phyloP scores from a whole-genome alignment of 92 coral and sea anemone species.

The Epizoanthus rinbou region DNA sequence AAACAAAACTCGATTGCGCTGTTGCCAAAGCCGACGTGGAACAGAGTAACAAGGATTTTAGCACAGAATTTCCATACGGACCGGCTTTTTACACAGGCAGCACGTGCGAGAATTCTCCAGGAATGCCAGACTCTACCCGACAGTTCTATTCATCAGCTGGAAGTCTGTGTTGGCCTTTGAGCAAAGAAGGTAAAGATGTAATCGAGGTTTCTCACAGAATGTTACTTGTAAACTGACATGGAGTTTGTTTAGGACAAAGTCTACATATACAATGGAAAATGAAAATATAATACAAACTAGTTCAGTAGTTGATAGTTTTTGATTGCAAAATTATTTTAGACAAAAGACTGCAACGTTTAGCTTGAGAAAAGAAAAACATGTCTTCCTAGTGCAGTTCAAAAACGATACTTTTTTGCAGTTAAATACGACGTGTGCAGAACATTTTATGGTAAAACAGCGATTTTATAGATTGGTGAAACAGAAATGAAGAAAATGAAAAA shows the following conservation, averaged over 20 bases:
- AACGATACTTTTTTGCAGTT: too few relatives aligned
- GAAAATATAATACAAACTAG: neutral
- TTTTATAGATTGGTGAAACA: too few relatives aligned
- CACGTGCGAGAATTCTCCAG: neutral
- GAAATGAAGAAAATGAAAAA: too few relatives aligned
- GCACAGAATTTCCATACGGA: neutral
- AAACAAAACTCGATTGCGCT: neutral
- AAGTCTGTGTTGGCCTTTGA: neutral
- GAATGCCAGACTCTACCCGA: neutral
- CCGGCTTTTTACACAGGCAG: constrained; percentile 6
- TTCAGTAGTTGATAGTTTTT: too few relatives aligned
- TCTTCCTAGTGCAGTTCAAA: too few relatives aligned
- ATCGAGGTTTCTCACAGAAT: neutral
- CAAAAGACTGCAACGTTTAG: too few relatives aligned
- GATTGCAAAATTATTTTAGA: too few relatives aligned
- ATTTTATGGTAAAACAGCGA: too few relatives aligned
- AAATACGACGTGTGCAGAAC: too few relatives aligned
- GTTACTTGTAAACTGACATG: neutral
- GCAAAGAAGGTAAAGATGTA: constrained; percentile 12
- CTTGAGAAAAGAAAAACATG: too few relatives aligned
- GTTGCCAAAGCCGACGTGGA: neutral
- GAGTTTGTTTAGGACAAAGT: neutral
- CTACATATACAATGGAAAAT: neutral
- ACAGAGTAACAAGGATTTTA: neutral
- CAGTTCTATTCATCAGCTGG: neutral